Evolutionary conservation across 2,797 vertebrate genomes (phyloP).

Genomic region (Eupleurogrammus muticus): DNA sequence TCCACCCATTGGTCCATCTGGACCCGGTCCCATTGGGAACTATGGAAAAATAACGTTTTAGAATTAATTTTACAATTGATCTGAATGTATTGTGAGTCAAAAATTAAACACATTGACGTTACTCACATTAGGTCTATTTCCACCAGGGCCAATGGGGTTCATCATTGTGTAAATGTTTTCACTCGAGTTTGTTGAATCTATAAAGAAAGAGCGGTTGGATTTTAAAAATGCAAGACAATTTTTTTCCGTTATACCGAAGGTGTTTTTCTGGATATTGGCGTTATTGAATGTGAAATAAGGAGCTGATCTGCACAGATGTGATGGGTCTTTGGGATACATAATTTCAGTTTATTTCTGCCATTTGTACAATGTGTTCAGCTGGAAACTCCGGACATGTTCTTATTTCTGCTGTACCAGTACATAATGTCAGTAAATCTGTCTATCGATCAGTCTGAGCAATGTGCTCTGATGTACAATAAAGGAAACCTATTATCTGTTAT

Average conservation of each 20-base stretch:
- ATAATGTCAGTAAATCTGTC: slow-evolving; percentile 26
- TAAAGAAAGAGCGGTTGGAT: not conserved
- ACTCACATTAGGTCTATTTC: slow-evolving; percentile 89
- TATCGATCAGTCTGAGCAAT: slow-evolving; percentile 9
- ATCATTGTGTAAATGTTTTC: slow-evolving; percentile 94
- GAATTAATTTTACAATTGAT: slow-evolving; percentile 1
- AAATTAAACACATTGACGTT: not conserved
- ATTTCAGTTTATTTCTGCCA: slow-evolving; percentile 18
- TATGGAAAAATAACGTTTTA: slow-evolving; percentile 53
- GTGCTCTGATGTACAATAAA: slow-evolving; percentile 5
- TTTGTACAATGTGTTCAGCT: slow-evolving; percentile 13
- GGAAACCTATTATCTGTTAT: slow-evolving; percentile 24
- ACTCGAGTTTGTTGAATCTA: slow-evolving; percentile 94
- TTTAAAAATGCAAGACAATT: not conserved
- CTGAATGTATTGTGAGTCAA: not conserved
- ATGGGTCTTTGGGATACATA: slow-evolving; percentile 4
- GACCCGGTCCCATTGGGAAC: slow-evolving; percentile 93
- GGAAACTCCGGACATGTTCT: slow-evolving; percentile 8
- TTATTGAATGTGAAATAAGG: slow-evolving; percentile 25
- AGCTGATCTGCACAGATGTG: slow-evolving; percentile 1
- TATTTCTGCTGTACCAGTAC: slow-evolving; percentile 4
- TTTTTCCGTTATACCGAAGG: not conserved
- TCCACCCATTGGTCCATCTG: slow-evolving; percentile 90
- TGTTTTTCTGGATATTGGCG: not conserved
- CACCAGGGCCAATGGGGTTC: slow-evolving; percentile 88